These are phyloP conservation scores for Chaetura pelagica DNA, from an alignment of 2,113 vertebrate genomes.

Conservation along the genomic window DNA sequence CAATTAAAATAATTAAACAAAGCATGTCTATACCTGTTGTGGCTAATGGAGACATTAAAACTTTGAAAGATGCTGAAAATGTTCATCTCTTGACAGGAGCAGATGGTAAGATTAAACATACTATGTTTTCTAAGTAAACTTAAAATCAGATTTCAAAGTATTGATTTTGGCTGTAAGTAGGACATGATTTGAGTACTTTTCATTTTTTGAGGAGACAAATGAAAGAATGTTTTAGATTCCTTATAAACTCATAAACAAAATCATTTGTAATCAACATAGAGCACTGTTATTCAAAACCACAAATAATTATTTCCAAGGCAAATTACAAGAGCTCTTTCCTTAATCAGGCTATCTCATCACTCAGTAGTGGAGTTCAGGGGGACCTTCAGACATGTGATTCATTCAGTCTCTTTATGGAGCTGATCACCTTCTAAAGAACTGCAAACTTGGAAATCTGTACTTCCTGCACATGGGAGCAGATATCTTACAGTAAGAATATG, in stretches of 20 bases:
- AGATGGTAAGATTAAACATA: constrained; percentile 83
- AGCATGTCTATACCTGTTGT: constrained; percentile 89
- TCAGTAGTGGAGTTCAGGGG: neutral
- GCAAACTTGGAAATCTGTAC: neutral
- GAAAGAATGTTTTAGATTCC: neutral
- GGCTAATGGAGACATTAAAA: constrained; percentile 94
- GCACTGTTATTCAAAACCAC: neutral
- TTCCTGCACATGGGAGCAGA: neutral
- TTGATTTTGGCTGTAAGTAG: neutral
- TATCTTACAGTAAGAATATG: neutral
- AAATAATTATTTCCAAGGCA: neutral
- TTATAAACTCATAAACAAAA: neutral
- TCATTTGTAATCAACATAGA: neutral
- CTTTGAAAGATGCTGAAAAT: constrained; percentile 86
- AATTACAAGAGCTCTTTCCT: constrained; percentile 24
- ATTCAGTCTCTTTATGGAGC: neutral
- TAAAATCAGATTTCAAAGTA: neutral
- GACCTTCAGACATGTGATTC: neutral
- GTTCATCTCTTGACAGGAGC: constrained; percentile 85
- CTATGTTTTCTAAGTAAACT: neutral
- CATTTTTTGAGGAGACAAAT: neutral
- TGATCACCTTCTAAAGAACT: neutral
- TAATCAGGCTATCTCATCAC: neutral
- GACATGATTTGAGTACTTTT: neutral
- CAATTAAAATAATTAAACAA: constrained; percentile 94